Conservation (phyloP, 2,888 invertebrate species). For the Luperina testacea region DNA sequence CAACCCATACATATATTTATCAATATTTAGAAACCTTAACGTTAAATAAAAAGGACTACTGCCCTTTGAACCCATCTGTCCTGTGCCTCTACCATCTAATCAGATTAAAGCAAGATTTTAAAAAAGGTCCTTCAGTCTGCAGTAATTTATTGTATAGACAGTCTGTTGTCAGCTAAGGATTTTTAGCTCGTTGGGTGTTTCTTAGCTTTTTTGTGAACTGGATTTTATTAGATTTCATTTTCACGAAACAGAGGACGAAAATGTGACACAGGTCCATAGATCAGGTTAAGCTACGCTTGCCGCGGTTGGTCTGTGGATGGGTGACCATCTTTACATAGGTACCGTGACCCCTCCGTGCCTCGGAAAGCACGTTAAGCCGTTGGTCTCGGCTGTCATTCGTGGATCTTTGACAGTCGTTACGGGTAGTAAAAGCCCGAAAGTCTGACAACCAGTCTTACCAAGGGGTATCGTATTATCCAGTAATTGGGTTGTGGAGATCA, state of each 20-base stretch:
- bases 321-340: too few species aligned
- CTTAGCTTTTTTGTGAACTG: constrained; percentile 14
- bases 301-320: too few species aligned
- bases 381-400: too few species aligned
- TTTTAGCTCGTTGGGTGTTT: constrained; percentile 17
- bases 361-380: too few species aligned
- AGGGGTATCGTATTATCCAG: too few species aligned
- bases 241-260: constrained; percentile 26
- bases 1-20: neutral
- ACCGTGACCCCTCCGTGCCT: too few species aligned
- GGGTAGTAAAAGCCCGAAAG: too few species aligned
- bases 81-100: constrained; percentile 11
- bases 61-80: neutral
- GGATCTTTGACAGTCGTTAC: too few species aligned
- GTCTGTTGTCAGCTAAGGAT: constrained; percentile 14
- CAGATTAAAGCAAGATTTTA: constrained; percentile 40
- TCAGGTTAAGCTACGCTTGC: too few species aligned
- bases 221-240: constrained; percentile 31
- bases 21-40: too few species aligned
- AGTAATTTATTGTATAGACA: constrained; percentile 48
- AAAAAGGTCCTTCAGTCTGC: constrained; percentile 27
- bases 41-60: neutral
- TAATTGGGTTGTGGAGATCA: too few species aligned
- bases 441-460: too few species aligned
- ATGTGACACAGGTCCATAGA: neutral